These are phyloP conservation scores for Galago senegalensis DNA, from an alignment of 2,797 vertebrate species.

Conservation along the genomic window DNA sequence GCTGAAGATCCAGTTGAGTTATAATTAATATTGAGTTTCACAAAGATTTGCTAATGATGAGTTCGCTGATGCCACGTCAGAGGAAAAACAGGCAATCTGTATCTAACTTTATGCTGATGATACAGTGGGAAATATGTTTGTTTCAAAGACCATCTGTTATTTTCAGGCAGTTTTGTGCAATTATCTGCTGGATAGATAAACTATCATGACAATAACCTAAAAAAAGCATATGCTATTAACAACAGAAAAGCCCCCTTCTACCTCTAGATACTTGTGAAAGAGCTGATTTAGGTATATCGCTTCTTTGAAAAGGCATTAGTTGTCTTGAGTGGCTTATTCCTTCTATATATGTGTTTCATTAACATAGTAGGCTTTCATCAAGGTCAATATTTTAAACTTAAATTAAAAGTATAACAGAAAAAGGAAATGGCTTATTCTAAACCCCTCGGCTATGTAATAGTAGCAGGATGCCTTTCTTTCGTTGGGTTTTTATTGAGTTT, in stretches of 20 bases:
- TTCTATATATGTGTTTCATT: conserved; percentile 12
- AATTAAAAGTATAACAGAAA: conserved; percentile 5
- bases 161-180: conserved; percentile 63
- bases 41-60: conserved; percentile 74
- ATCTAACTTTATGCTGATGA: conserved; percentile 74
- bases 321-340: background rate
- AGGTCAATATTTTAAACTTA: conserved; percentile 57
- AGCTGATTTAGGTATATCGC: conserved; percentile 35
- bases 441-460: background rate
- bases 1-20: conserved; percentile 68
- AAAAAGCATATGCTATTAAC: conserved; percentile 63
- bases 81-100: conserved; percentile 76
- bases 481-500: conserved; percentile 9
- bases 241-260: conserved; percentile 32
- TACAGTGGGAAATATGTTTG: conserved; percentile 79
- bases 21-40: conserved; percentile 81
- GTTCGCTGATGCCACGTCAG: conserved; percentile 53
- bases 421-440: conserved; percentile 44
- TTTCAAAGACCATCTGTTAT: conserved; percentile 75
- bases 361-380: background rate
- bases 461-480: background rate
- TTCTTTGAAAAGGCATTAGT: conserved; percentile 52
- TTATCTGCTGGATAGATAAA: conserved; percentile 27
- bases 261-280: conserved; percentile 39
- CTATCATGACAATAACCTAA: conserved; percentile 22